Conservation (phyloP, 2,888 invertebrate genomes). For the Digitonthophagus gazella region DNA sequence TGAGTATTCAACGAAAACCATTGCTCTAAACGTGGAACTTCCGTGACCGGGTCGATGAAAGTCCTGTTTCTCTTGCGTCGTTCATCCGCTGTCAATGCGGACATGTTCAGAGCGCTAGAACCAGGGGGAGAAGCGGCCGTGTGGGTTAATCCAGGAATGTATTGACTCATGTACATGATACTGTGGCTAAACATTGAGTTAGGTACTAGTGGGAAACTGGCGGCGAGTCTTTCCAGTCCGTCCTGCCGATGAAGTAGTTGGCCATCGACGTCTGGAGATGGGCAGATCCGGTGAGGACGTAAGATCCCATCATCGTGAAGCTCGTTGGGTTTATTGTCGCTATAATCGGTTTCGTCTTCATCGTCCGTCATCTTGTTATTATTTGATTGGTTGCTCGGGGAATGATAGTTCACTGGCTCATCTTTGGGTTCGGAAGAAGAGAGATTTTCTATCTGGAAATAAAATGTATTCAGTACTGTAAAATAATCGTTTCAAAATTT, state of each 20-base stretch:
- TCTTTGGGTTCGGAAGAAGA: conserved; percentile 44
- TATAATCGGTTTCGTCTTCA: conserved; percentile 56
- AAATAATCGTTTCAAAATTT: not conserved
- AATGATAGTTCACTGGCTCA: conserved; percentile 46
- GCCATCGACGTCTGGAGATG: conserved; percentile 45
- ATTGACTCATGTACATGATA: conserved; percentile 91
- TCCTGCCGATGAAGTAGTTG: conserved; percentile 43
- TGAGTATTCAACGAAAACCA: conserved; percentile 99
- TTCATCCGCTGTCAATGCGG: conserved; percentile 73
- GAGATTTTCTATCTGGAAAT: conserved; percentile 44
- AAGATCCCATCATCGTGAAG: conserved; percentile 24
- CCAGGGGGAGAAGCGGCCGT: conserved; percentile 56
- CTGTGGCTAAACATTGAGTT: conserved; percentile 87
- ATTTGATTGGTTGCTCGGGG: conserved; percentile 57
- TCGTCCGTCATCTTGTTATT: conserved; percentile 57
- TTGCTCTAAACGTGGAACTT: conserved; percentile 89
- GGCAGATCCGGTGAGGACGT: conserved; percentile 40
- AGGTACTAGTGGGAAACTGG: conserved; percentile 75
- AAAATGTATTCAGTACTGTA: conserved; percentile 8
- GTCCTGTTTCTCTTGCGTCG: conserved; percentile 94
- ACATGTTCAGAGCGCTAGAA: conserved; percentile 59
- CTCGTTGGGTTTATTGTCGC: conserved; percentile 37
- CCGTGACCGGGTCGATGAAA: conserved; percentile 98
- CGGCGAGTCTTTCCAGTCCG: conserved; percentile 50
- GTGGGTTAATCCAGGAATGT: conserved; percentile 63